Percentiles rank a stretch among this genome's conserved stretches.
These are phyloP conservation scores for Hippocampus zosterae DNA, from an alignment of 2,113 vertebrate species.

Conservation along the genomic window DNA sequence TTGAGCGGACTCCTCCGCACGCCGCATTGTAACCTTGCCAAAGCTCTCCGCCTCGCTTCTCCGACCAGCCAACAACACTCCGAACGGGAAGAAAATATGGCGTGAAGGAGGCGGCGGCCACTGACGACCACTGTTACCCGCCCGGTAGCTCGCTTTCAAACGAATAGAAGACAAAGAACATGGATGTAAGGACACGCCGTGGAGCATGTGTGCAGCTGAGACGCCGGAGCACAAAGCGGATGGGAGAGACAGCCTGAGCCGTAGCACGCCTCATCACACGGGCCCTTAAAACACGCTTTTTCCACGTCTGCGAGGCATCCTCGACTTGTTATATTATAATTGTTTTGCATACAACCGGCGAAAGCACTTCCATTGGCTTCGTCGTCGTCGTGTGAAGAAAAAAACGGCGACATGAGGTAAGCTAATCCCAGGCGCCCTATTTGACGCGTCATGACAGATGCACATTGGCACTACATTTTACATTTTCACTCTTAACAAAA, in stretches of 20 bases:
- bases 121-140: constrained; percentile 57
- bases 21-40: constrained; percentile 38
- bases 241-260: constrained; percentile 42
- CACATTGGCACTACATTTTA: constrained; percentile 21
- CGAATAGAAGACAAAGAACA: constrained; percentile 58
- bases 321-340: background rate
- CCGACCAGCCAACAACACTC: constrained; percentile 45
- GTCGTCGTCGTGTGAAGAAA: constrained; percentile 42
- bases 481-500: background rate
- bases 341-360: background rate
- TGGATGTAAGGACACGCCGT: constrained; percentile 65
- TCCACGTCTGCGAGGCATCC: background rate
- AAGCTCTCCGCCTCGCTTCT: constrained; percentile 49
- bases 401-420: constrained; percentile 74
- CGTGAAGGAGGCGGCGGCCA: constrained; percentile 71
- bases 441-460: constrained; percentile 62
- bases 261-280: constrained; percentile 39
- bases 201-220: constrained; percentile 43
- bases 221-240: constrained; percentile 64
- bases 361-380: constrained; percentile 24
- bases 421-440: constrained; percentile 51
- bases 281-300: constrained; percentile 9
- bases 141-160: constrained; percentile 30
- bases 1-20: constrained; percentile 43
- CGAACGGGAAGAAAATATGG: constrained; percentile 72